phyloP scores from a whole-genome alignment of 1,140 invertebrate genomes.

The Scaptomyza graminum region DNA sequence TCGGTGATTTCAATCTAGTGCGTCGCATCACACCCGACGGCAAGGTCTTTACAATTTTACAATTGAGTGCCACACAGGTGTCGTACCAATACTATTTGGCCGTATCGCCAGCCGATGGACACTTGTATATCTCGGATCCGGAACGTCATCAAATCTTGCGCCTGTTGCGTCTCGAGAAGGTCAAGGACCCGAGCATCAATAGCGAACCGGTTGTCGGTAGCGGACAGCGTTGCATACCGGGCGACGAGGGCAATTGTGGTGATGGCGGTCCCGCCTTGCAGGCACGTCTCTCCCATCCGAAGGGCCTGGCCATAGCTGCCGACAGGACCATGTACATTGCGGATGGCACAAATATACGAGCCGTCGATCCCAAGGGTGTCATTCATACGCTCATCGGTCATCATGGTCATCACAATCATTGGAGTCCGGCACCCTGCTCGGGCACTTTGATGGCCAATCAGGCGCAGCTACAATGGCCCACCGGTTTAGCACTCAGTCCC shows the following conservation, averaged over 20 bases:
- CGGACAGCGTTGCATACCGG: constrained; percentile 97
- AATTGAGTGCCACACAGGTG: constrained; percentile 95
- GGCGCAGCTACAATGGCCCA: constrained; percentile 97
- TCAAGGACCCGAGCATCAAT: constrained; percentile 92
- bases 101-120: constrained; percentile 96
- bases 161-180: constrained; percentile 89
- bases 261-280: constrained; percentile 95
- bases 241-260: constrained; percentile 95
- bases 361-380: constrained; percentile 94
- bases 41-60: constrained; percentile 95
- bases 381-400: constrained; percentile 97
- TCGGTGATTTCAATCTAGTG: constrained; percentile 98
- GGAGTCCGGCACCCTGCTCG: constrained; percentile 93
- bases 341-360: constrained; percentile 96
- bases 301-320: constrained; percentile 96
- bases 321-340: constrained; percentile 97
- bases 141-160: constrained; percentile 94
- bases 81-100: constrained; percentile 98
- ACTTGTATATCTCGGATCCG: constrained; percentile 97
- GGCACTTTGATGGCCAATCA: constrained; percentile 91
- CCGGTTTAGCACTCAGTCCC: constrained; percentile 95
- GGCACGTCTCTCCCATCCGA: constrained; percentile 97
- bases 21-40: constrained; percentile 96
- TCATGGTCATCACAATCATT: constrained; percentile 95
- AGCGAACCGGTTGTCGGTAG: constrained; percentile 96